phyloP scores from a whole-genome alignment of 2,888 invertebrate genomes.

The Hirtodrosophila confusa region DNA sequence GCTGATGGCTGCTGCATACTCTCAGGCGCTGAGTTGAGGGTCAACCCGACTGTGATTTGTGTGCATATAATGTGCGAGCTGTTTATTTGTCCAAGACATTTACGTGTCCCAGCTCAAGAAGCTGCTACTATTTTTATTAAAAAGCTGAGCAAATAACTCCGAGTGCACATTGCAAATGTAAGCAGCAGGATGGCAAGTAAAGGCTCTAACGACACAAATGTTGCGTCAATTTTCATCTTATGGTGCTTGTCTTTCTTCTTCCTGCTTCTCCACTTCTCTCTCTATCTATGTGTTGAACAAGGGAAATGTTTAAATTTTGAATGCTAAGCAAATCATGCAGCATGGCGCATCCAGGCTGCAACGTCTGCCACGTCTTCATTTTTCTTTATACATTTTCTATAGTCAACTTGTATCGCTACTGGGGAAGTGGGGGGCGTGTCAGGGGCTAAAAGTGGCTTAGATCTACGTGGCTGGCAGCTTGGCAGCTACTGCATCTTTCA shows the following conservation, averaged over 20 bases:
- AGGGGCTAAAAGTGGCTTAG: constrained; percentile 10
- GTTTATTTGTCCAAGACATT: constrained; percentile 30
- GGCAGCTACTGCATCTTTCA: constrained; percentile 25
- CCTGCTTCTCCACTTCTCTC: neutral
- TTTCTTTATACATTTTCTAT: constrained; percentile 4
- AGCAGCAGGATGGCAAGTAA: constrained; percentile 40
- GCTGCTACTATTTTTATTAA: constrained; percentile 31
- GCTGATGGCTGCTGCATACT: constrained; percentile 26
- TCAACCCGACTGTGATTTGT: constrained; percentile 39
- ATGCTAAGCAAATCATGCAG: constrained; percentile 52
- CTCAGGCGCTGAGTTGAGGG: constrained; percentile 4
- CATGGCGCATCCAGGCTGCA: constrained; percentile 26
- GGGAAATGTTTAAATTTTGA: constrained; percentile 25
- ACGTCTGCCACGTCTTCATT: constrained; percentile 5
- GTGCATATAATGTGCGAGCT: constrained; percentile 9
- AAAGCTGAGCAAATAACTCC: constrained; percentile 27
- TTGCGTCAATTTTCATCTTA: constrained; percentile 53
- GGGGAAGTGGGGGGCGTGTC: neutral
- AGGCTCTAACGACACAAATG: constrained; percentile 55
- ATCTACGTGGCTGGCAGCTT: constrained; percentile 6
- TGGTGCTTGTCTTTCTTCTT: constrained; percentile 17
- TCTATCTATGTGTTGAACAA: constrained; percentile 9
- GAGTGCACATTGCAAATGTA: constrained; percentile 40
- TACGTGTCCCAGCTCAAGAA: constrained; percentile 17
- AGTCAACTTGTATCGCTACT: neutral